Evolutionary conservation across 2,797 vertebrate species (phyloP), one percentile per base, ranked within the genome.

Genomic region (Rhabdomys pumilio): DNA sequence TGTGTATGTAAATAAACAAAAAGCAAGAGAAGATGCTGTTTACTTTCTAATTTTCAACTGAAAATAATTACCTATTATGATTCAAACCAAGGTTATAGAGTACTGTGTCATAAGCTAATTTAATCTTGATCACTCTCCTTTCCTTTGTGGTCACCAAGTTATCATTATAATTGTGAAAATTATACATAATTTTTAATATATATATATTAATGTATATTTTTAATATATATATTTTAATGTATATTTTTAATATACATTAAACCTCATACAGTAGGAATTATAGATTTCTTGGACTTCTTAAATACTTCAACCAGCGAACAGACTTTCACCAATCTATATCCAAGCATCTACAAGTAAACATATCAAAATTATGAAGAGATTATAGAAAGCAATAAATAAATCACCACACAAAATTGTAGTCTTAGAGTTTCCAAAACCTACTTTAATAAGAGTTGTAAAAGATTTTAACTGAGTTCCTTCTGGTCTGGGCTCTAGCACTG

Each of bases 1-100:
- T 15, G 81, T 86, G 93, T 65, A 57, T 47, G 89, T 92, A 96
- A 93, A 94, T 93, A 89, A 96, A 90, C 14, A 82, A 67, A 95
- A 96, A 84, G 31, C 47, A 91, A 79, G 44, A 63, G 31, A 69
- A 95, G 61, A 94, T 84, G 26, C 26, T 96, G 29, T 44, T 93
- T 85, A 26, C 93, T 87, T 76, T 96, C 63, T 76, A 83, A 55
- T 79, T 61, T 91, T 96, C 53, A 26, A 47, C 53, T 55, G 55
- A 84, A 84, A 93, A 81, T 41, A 31, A 47, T 85, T 95, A 76
- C 69, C 29, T 93, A 7, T 80, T 89, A 47, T 53, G 47, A 85
- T 81, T 96, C 34, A 93, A 69, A 93, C 38, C 61, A 80, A 76
- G 57, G 59, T 55, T 91, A 63, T 14, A 81, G 31, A 89, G 67